Evolutionary conservation across 2,888 invertebrate genomes (phyloP), one percentile per base, ranked within the genome.

Genomic region (Tenodera sinensis): DNA sequence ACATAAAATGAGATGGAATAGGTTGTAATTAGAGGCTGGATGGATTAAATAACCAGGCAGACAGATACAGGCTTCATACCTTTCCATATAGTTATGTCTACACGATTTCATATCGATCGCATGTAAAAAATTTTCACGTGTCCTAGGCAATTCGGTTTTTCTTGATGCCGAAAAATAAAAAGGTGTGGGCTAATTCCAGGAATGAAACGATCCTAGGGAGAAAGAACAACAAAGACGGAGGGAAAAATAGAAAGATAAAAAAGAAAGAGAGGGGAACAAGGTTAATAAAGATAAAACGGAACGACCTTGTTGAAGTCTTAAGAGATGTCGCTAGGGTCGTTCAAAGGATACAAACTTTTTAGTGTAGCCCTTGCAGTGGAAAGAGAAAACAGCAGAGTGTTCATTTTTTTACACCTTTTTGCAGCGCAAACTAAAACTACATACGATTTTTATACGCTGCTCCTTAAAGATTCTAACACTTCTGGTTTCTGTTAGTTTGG

Each of bases 271-370:
- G 47, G 28, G 47, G 88, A 25, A 82, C 34, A 30, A 34, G 83
- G 83, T 28, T 81, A 84, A 30, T 88, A 88, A 88, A 85, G 83
- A 89, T 89, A 89, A 86, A 89, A 89, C 54, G 54, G 9, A 89
- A 89, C 85, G 86, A 85, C 14, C 89, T 89, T 89, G 89, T 83
- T 82, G 88, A 88, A 88, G 88, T 47, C 83, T 71, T 42, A 84
- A 30, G 28, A 30, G 87, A 82, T 82, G 87, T 87, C 87, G 28
- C 34, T 71, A 82, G 87, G 82, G 25, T 82, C 87, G 87, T 87
- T 87, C 82, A 87, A 82, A 87, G 87, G 30, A 87, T 81, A 34
- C 30, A 82, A 28, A 28, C 28, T n/a, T 30, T 84, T 28, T 84
- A 20, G 30, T 84, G 84, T 84, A 28, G 30, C 30, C 28, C 71